A percentile compares a stretch with the other conserved stretches of the same genome.
Evolutionary conservation across 2,113 vertebrate species (phyloP).

Genomic region (Ibidorhyncha struthersii): DNA sequence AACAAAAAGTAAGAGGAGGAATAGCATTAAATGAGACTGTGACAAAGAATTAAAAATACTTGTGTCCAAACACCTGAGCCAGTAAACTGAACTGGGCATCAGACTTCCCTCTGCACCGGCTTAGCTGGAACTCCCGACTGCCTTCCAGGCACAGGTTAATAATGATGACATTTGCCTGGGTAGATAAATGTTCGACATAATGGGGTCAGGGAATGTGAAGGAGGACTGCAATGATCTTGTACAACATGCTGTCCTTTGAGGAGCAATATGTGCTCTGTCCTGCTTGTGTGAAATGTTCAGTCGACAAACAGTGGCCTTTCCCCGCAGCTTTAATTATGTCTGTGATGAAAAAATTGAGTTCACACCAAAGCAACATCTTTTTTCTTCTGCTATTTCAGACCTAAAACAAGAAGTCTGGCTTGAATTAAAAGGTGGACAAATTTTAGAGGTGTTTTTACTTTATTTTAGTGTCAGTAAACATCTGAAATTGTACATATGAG

Average conservation of each 20-base stretch:
- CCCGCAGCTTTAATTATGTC: not conserved
- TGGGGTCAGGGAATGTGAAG: not conserved
- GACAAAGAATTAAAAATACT: not conserved
- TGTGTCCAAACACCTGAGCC: not conserved
- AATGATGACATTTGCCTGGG: not conserved
- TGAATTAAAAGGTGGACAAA: not conserved
- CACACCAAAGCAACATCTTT: not conserved
- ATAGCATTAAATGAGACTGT: not conserved
- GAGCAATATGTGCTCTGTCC: not conserved
- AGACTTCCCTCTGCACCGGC: not conserved
- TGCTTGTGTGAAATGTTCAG: not conserved
- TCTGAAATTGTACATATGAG: not conserved
- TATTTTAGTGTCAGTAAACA: not conserved
- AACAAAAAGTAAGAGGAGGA: not conserved
- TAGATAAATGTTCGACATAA: not conserved
- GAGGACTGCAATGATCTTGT: not conserved
- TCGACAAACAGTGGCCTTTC: not conserved
- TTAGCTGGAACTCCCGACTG: not conserved
- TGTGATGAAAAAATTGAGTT: not conserved
- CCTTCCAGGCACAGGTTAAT: constrained; percentile 24
- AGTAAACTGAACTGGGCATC: not conserved
- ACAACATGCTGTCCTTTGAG: not conserved
- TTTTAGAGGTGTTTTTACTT: not conserved
- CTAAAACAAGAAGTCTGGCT: not conserved
- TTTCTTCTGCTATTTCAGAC: not conserved